Percentiles rank a stretch among this genome's conserved stretches.
Evolutionary conservation across 2,888 invertebrate genomes (phyloP).

Genomic region (Rhagium mordax): DNA sequence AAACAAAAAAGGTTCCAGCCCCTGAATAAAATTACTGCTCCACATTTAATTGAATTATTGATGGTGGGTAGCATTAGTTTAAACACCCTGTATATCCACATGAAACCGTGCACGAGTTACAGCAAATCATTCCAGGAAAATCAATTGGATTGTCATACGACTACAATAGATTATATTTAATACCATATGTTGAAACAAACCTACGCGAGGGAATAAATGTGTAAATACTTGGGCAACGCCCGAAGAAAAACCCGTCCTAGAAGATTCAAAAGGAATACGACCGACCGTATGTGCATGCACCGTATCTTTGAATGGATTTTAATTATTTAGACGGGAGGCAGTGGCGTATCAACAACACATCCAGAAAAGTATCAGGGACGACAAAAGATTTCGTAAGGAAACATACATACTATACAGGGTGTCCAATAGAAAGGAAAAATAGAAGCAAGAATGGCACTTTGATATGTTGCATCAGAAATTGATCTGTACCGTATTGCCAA

Average conservation of each 20-base stretch:
- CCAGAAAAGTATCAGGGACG: too few species aligned
- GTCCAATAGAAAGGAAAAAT: background rate
- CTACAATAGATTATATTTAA: constrained; percentile 38
- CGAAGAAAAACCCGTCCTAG: constrained; percentile 35
- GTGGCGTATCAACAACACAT: constrained; percentile 25
- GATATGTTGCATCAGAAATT: too few species aligned
- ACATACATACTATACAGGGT: background rate
- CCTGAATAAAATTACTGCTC: too few species aligned
- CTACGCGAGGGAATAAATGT: constrained; percentile 37
- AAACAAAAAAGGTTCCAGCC: too few species aligned
- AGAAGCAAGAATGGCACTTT: too few species aligned
- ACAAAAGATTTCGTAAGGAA: too few species aligned
- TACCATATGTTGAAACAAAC: constrained; percentile 33
- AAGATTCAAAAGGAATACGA: constrained; percentile 33
- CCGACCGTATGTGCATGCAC: constrained; percentile 25
- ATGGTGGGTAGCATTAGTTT: too few species aligned
- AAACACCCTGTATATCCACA: too few species aligned
- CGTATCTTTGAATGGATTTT: constrained; percentile 28
- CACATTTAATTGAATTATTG: too few species aligned
- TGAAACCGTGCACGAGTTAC: too few species aligned
- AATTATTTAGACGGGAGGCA: constrained; percentile 8
- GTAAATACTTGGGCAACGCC: constrained; percentile 38
- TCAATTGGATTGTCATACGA: constrained; percentile 27
- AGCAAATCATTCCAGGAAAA: constrained; percentile 20
- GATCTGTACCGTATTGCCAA: too few species aligned